Evolutionary conservation across 2,888 invertebrate genomes (phyloP), one percentile per base, ranked within the genome.

Genomic region (Cephus pygmeus): DNA sequence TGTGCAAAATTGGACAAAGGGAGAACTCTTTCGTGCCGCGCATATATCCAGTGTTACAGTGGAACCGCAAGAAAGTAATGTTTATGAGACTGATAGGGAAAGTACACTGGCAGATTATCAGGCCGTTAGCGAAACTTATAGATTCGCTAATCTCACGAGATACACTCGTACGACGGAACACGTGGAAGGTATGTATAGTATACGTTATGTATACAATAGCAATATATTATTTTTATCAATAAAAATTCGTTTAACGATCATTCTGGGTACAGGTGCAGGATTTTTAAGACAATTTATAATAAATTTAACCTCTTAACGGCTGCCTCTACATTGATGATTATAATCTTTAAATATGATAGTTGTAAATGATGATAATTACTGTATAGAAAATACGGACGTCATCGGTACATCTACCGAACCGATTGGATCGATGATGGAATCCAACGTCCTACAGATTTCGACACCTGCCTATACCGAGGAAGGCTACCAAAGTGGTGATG

Each of bases 391-490:
- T 56, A 23, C 6, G 23, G 40, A 56, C 40, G 23, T 56, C 40
- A 56, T 56, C 40, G 40, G 15, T 56, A 56, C 15, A 15, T 56
- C 40, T 15, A 56, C 40, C 40, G 40, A 56, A 56, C 23, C 40
- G 40, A 23, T 56, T 23, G 40, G 9, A 23, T 0, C 40, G 40
- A 56, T 56, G 40, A 56, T 56, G 40, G 40, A 23, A 23, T 56
- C 40, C 9, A 23, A 56, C 23, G 23, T 56, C 75, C 73, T 75
- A 68, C 80, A 79, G 35, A 75, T 71, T 71, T 71, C 71, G 71
- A 71, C 71, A 33, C 30, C 71, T 71, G 31, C 3, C 15, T 33
- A 31, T 71, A 11, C 12, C 71, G 40, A 56, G 23, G 40, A 56
- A 56, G 23, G 23, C 40, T 23, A 56, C 23, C 23, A 56, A 6